Evolutionary conservation across 2,113 vertebrate genomes (phyloP), one percentile per base, ranked within the genome.

Genomic region (Polypterus bichir): DNA sequence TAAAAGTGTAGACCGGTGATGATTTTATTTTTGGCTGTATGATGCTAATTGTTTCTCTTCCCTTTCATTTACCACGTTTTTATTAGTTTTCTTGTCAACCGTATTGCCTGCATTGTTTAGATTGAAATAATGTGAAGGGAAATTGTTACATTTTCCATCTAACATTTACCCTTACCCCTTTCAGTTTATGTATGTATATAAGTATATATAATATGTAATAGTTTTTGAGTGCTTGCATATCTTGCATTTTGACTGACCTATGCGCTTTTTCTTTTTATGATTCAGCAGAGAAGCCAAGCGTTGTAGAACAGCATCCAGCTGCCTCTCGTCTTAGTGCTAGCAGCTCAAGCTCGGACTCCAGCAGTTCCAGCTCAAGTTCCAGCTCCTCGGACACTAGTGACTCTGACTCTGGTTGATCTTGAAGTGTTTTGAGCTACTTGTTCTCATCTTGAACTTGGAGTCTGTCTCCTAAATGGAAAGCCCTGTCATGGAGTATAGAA

Each of bases 341-440:
- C 70, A 92, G 90, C 65, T 92, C 91, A 68, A 92, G 90, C 67
- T 93, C 91, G 0, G 91, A 89, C 73, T 91, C 91, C 0, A 89
- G 81, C 11, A 86, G 86, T 0, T 86, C 84, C 3, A 88, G 88
- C 5, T 94, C 92, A 6, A 90, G 86, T 0, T 94, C 93, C 0
- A 89, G 91, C 0, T 94, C 93, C 57, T 95, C 92, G 0, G 93
- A 96, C 78, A 95, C 93, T 60, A 96, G 92, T 46, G 92, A 94
- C 9, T 93, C 91, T 0, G 92, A 96, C 74, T 93, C 91, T 0
- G 89, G 87, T 65, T 93, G 83, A 89, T 65, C 64, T 61, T 63
- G 44, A 56, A 65, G 4, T 27, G 58, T 45, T 48, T 44, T 46
- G 60, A 61, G 63, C 58, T 7, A 7, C 4, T 46, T 1, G 63